Evolutionary conservation across 2,888 invertebrate genomes (phyloP).

Genomic region (Mechanitis messenoides): DNA sequence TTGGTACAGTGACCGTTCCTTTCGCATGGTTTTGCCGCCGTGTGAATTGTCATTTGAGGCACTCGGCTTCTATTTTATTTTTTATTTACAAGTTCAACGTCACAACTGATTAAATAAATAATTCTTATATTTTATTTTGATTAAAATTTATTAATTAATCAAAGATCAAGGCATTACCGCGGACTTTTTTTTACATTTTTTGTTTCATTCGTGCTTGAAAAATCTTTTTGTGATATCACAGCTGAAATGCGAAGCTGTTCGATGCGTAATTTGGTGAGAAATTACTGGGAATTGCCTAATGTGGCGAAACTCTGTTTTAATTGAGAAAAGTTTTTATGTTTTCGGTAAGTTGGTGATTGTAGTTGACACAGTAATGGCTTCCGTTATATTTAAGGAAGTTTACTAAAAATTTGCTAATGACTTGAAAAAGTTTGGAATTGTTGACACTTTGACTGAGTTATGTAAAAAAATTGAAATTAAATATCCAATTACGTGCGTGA

Average conservation of each 20-base stretch:
- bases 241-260: conserved; percentile 16
- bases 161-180: too few relatives aligned
- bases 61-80: too few relatives aligned
- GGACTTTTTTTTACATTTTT: conserved; percentile 5
- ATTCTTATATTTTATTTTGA: too few relatives aligned
- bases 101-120: too few relatives aligned
- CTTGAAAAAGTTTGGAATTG: conserved; percentile 1
- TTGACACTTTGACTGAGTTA: too few relatives aligned
- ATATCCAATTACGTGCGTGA: too few relatives aligned
- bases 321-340: conserved; percentile 22
- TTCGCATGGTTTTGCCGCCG: not conserved
- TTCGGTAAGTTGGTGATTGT: conserved; percentile 16
- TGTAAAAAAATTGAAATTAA: too few relatives aligned
- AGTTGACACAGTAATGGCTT: conserved; percentile 18
- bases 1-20: conserved; percentile 4
- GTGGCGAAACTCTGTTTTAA: conserved; percentile 22
- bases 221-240: conserved; percentile 19
- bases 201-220: conserved; percentile 15
- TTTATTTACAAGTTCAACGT: too few relatives aligned
- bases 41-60: not conserved
- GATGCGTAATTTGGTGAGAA: conserved; percentile 27
- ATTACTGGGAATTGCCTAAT: conserved; percentile 26
- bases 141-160: too few relatives aligned
- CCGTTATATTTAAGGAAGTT: conserved; percentile 14
- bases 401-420: conserved; percentile 7